A percentile compares a stretch with the other conserved stretches of the same genome.
Evolutionary conservation across 1,140 invertebrate species (phyloP).

Genomic region (Colletes gigas): DNA sequence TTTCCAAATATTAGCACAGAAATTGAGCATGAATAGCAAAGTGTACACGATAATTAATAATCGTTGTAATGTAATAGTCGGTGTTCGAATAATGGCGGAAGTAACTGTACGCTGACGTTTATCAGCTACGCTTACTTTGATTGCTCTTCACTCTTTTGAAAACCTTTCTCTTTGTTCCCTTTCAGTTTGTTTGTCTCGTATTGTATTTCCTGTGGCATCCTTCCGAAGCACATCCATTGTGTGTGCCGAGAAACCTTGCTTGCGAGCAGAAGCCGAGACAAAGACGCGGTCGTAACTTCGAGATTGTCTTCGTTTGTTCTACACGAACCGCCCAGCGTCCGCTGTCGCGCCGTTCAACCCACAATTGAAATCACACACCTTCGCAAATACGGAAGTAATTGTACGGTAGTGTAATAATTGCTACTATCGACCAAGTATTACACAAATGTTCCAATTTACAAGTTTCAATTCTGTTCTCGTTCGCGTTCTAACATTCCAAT

Average conservation of each 20-base stretch:
- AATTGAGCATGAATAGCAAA: too few relatives aligned
- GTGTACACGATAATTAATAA: too few relatives aligned
- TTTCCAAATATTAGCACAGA: too few relatives aligned
- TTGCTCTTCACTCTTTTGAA: neutral
- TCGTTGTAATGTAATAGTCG: too few relatives aligned
- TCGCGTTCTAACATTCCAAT: too few relatives aligned
- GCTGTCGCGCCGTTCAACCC: neutral
- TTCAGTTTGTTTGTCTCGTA: neutral
- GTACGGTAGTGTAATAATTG: too few relatives aligned
- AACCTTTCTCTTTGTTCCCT: neutral
- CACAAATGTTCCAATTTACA: too few relatives aligned
- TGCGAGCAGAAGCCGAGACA: neutral
- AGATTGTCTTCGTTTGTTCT: neutral
- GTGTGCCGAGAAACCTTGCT: neutral
- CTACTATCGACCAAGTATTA: too few relatives aligned
- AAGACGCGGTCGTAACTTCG: conserved; percentile 18
- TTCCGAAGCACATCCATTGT: conserved; percentile 14
- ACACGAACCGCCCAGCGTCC: neutral
- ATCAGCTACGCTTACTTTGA: neutral
- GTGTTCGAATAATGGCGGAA: too few relatives aligned
- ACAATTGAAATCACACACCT: neutral
- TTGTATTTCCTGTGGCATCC: neutral
- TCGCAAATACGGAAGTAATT: too few relatives aligned
- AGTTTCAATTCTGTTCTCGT: too few relatives aligned
- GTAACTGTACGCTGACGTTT: neutral